Evolutionary conservation across 2,888 invertebrate genomes (phyloP).

Genomic region (Antheraea yamamai): DNA sequence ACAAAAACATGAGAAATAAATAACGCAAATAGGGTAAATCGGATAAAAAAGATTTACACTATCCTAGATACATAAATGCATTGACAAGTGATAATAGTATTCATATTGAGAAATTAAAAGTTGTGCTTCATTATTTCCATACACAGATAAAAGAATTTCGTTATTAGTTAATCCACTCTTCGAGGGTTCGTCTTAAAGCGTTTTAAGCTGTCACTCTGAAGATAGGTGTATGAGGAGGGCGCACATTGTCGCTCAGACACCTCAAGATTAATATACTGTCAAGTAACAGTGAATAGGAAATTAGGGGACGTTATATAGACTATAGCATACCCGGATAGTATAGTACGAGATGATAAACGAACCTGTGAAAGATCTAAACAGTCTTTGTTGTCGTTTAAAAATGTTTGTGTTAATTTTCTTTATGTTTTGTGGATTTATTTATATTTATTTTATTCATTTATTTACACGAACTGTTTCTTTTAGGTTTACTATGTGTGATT

Average conservation of each 20-base stretch:
- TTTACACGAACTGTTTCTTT: not conserved
- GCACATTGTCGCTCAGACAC: slow-evolving; percentile 6
- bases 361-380: too few species aligned
- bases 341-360: not conserved
- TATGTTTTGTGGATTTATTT: not conserved
- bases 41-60: too few species aligned
- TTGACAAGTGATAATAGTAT: too few species aligned
- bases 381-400: not conserved
- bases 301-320: not conserved
- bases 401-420: not conserved
- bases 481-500: too few species aligned
- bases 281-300: slow-evolving; percentile 18
- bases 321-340: not conserved
- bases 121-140: not conserved
- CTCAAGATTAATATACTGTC: slow-evolving; percentile 21
- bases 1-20: too few species aligned
- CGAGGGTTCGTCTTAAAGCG: not conserved
- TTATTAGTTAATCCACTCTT: not conserved
- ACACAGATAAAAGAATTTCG: not conserved
- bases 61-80: too few species aligned
- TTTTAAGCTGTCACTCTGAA: not conserved
- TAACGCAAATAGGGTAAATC: too few species aligned
- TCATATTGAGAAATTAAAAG: too few species aligned
- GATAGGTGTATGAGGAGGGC: not conserved
- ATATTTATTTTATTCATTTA: too few species aligned